Evolutionary conservation across 2,113 vertebrate genomes (phyloP), one percentile per base, ranked within the genome.

Genomic region (Cnemophilus loriae): DNA sequence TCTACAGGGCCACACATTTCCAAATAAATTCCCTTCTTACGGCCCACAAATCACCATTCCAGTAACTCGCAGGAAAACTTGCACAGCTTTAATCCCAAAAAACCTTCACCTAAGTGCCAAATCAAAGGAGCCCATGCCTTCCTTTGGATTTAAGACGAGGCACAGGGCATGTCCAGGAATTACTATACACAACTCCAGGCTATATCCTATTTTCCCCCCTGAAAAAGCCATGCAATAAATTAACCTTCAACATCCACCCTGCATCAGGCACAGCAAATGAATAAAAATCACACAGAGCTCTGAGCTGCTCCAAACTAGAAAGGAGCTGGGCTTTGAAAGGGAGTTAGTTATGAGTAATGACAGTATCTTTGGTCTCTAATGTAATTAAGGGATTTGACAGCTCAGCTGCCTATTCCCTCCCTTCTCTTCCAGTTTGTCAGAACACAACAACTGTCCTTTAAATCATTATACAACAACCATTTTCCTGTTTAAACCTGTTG

Each of bases 301-400:
- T 0, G 0, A 82, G 32, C 3, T 87, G 27, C 61, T 61, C 74
- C 28, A 4, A 61, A 61, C 27, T 11, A 42, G 78, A 26, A 55
- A 75, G 61, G n/a, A 88, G 69, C n/a, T 46, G 87, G 53, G n/a
- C 74, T 93, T 56, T 57, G 33, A 65, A 67, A 77, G 16, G n/a
- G 42, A 92, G 56, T 27, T 30, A 46, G 39, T 55, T 82, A 37
- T 44, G 53, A 90, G 57, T 76, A 88, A 87, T 11, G 49, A 87
- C 74, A 93, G 78, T 53, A 65, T 68, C 82, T 52, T 60, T 22
- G 56, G 61, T 37, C 85, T 87, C 65, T 46, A 86, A 80, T 10
- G 49, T 41, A 93, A 87, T 84, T 82, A 79, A 85, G 61, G 67
- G 87, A 79, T 90, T 46, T 85, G 74, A 93, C 75, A 95, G 70